Conservation (phyloP, 2,888 invertebrate genomes). For the Clepsis dumicolana region DNA sequence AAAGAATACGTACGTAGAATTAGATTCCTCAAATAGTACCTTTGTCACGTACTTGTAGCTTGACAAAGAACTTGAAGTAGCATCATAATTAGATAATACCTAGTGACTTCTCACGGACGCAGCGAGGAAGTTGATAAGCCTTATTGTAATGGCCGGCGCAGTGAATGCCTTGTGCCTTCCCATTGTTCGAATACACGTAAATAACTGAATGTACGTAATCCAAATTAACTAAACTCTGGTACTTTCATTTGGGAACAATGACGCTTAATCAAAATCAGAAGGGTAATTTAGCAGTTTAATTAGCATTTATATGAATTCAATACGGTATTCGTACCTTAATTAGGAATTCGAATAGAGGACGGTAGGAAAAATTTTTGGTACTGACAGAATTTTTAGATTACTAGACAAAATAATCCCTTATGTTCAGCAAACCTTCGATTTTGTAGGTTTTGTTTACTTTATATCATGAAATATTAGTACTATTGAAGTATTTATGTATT, state of each 20-base stretch:
- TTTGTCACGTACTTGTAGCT: background rate
- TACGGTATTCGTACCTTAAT: background rate
- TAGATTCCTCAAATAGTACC: background rate
- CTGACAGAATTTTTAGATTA: no score
- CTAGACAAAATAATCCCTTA: no score
- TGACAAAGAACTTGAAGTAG: slow-evolving; percentile 6
- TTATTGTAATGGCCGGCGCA: background rate
- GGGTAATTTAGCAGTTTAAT: background rate
- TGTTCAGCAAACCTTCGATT: no score
- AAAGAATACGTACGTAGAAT: background rate
- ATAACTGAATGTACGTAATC: background rate
- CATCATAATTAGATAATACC: slow-evolving; percentile 14
- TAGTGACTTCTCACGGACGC: background rate
- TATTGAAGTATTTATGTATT: no score
- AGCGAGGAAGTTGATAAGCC: slow-evolving; percentile 2
- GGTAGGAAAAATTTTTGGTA: no score
- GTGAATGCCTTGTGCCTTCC: background rate
- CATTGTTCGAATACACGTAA: slow-evolving; percentile 1
- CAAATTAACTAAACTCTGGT: background rate
- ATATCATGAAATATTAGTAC: no score
- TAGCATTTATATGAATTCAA: background rate
- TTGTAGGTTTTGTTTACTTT: no score
- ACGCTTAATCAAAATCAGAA: slow-evolving; percentile 1
- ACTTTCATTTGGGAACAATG: slow-evolving; percentile 8
- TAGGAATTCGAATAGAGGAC: background rate